phyloP scores from a whole-genome alignment of 2,113 vertebrate species.

The Periophthalmus modestus region DNA sequence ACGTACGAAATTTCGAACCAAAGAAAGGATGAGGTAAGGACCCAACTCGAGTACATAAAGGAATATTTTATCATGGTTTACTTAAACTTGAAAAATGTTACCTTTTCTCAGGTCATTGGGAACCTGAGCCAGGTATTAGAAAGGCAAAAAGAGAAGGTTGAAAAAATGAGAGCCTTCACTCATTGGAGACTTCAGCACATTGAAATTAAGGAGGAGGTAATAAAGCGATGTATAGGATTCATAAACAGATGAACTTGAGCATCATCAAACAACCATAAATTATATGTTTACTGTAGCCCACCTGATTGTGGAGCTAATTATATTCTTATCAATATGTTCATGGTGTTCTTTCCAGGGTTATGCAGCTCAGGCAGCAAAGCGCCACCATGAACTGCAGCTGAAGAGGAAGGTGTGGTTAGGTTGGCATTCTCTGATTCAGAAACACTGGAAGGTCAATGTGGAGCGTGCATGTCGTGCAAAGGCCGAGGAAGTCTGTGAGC shows the following conservation, averaged over 20 bases:
- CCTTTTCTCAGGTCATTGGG: constrained; percentile 81
- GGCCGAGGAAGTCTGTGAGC: constrained; percentile 89
- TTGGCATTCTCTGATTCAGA: constrained; percentile 82
- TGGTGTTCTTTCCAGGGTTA: constrained; percentile 73
- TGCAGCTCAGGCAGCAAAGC: constrained; percentile 77
- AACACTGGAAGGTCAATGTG: constrained; percentile 85
- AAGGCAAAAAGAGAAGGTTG: constrained; percentile 86
- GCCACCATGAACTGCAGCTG: constrained; percentile 81
- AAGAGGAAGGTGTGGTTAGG: constrained; percentile 87
- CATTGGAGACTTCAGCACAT: constrained; percentile 85
- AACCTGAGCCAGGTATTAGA: constrained; percentile 85
- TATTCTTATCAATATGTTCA: constrained; percentile 33
- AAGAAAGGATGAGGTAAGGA: constrained; percentile 91
- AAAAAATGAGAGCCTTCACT: constrained; percentile 87
- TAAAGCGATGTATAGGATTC: neutral
- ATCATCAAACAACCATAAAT: neutral
- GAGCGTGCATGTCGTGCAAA: constrained; percentile 86
- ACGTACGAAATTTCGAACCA: constrained; percentile 85
- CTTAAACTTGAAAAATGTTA: neutral
- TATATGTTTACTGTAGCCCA: constrained; percentile 2
- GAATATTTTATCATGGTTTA: neutral
- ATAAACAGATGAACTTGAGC: neutral
- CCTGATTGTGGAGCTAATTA: constrained; percentile 30
- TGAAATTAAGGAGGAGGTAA: constrained; percentile 86
- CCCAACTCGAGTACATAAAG: neutral